Percentiles rank a stretch among this genome's conserved stretches.
These are phyloP conservation scores for Ceratina japonica DNA, from an alignment of 1,140 invertebrate species.

Conservation along the genomic window DNA sequence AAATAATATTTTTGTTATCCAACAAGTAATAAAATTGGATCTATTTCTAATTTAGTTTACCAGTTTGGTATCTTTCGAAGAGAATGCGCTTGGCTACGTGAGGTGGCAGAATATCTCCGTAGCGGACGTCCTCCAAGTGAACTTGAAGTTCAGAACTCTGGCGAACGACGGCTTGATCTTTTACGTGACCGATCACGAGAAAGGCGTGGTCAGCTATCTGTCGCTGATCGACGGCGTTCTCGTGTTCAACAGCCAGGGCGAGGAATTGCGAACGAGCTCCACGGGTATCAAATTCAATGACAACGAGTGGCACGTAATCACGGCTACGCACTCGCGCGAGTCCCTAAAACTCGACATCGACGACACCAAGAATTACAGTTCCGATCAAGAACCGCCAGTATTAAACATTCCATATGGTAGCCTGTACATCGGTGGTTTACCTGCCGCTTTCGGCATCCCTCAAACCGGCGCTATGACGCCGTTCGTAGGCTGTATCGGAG, in stretches of 20 bases:
- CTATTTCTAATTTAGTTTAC: slow-evolving; percentile 72
- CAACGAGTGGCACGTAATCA: slow-evolving; percentile 95
- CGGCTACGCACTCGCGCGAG: slow-evolving; percentile 85
- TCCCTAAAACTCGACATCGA: slow-evolving; percentile 90
- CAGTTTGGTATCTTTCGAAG: slow-evolving; percentile 83
- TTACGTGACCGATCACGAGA: slow-evolving; percentile 83
- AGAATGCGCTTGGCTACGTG: slow-evolving; percentile 82
- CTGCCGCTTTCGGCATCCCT: slow-evolving; percentile 80
- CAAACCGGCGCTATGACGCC: slow-evolving; percentile 73
- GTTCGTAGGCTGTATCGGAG: slow-evolving; percentile 92
- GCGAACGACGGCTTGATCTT: slow-evolving; percentile 88
- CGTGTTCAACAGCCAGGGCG: slow-evolving; percentile 85
- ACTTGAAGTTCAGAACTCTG: slow-evolving; percentile 94
- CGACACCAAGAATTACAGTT: slow-evolving; percentile 84
- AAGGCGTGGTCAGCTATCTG: slow-evolving; percentile 83
- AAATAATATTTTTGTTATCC: neutral
- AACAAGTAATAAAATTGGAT: neutral
- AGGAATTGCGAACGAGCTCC: slow-evolving; percentile 81
- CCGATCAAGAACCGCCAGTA: slow-evolving; percentile 80
- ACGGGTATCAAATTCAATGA: slow-evolving; percentile 88
- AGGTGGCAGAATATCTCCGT: slow-evolving; percentile 82
- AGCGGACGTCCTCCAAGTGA: slow-evolving; percentile 85
- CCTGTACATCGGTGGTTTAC: slow-evolving; percentile 92
- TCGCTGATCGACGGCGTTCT: slow-evolving; percentile 85
- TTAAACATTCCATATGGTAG: slow-evolving; percentile 83